Conservation (phyloP, 2,797 vertebrate species). For the Microctenopoma steveboyesi region DNA sequence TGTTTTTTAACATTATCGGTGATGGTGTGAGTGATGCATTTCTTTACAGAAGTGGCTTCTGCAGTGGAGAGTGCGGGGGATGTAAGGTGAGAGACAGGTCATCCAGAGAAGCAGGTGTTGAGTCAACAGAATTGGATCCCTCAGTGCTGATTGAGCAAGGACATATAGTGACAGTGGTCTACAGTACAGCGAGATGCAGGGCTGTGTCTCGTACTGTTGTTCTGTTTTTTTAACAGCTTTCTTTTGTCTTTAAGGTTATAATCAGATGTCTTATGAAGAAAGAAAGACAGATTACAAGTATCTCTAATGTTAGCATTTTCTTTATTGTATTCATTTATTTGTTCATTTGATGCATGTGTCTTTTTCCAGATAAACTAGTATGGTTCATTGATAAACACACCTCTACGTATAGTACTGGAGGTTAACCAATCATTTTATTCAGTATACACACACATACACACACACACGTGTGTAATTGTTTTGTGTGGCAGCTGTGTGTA, state of each 20-base stretch:
- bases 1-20: background rate
- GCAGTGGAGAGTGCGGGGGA: constrained; percentile 14
- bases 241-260: background rate
- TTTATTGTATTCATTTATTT: background rate
- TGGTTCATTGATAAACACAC: background rate
- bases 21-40: background rate
- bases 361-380: background rate
- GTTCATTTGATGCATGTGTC: background rate
- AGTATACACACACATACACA: background rate
- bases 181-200: constrained; percentile 1
- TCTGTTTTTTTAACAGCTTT: background rate
- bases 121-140: constrained; percentile 67
- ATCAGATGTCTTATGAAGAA: no score
- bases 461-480: no score
- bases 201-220: background rate
- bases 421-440: background rate
- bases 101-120: constrained; percentile 50
- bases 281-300: background rate
- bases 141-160: constrained; percentile 51
- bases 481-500: constrained; percentile 1
- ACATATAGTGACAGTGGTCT: constrained; percentile 21
- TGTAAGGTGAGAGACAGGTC: constrained; percentile 60
- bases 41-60: constrained; percentile 14
- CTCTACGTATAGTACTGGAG: background rate
- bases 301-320: background rate